Evolutionary conservation across 2,113 vertebrate genomes (phyloP).

Genomic region (Chionis minor): DNA sequence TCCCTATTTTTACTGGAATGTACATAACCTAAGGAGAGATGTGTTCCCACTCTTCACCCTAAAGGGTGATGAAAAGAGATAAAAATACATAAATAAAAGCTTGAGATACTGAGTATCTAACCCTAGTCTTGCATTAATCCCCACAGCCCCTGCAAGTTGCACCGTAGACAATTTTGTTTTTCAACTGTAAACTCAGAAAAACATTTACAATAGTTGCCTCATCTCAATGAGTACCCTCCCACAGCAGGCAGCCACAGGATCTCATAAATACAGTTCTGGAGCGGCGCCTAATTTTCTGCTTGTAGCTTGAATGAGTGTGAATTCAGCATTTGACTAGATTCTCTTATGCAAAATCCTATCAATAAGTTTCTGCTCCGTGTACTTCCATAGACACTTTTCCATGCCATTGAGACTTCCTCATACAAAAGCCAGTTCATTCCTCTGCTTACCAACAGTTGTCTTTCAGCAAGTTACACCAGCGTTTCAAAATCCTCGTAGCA

Average conservation of each 20-base stretch:
- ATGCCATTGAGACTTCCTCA: background rate
- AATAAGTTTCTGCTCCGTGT: background rate
- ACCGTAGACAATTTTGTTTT: background rate
- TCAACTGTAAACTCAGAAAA: background rate
- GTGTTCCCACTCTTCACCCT: background rate
- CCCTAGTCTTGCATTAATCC: background rate
- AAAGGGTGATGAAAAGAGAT: background rate
- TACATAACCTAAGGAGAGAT: background rate
- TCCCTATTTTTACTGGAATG: background rate
- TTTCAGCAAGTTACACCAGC: background rate
- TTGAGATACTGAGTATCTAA: background rate
- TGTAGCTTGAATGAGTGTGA: background rate
- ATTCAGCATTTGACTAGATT: background rate
- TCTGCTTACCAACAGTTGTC: background rate
- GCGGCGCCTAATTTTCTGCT: constrained; percentile 2
- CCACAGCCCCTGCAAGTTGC: background rate
- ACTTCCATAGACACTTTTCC: background rate
- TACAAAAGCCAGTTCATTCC: background rate
- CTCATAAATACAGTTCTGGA: background rate
- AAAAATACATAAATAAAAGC: background rate
- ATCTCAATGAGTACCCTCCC: background rate
- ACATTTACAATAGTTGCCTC: background rate
- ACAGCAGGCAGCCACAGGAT: background rate
- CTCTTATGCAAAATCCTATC: background rate
- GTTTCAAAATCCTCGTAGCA: background rate